phyloP scores from a whole-genome alignment of 2,113 vertebrate genomes.

The Centropristis striata region DNA sequence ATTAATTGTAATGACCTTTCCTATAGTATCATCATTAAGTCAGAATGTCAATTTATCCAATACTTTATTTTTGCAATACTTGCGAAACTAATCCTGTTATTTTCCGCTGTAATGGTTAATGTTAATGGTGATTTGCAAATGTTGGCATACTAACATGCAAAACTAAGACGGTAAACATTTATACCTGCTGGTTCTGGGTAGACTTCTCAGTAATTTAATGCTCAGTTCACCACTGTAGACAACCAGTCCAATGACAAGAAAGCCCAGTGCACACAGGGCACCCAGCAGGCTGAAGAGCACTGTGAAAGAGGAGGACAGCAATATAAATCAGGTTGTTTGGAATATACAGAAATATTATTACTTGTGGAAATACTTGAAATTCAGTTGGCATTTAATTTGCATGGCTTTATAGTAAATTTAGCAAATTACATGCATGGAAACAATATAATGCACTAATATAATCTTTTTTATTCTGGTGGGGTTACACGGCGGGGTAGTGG shows the following conservation, averaged over 20 bases:
- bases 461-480: too few relatives aligned
- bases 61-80: background rate
- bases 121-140: background rate
- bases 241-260: slow-evolving; percentile 26
- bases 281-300: slow-evolving; percentile 50
- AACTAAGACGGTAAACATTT: background rate
- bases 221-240: background rate
- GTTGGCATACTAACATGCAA: too few relatives aligned
- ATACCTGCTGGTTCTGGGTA: background rate
- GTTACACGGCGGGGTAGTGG: too few relatives aligned
- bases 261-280: slow-evolving; percentile 5
- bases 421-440: background rate
- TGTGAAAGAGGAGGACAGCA: slow-evolving; percentile 19
- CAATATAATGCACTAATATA: too few relatives aligned
- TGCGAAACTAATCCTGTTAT: background rate
- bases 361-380: background rate
- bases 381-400: background rate
- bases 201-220: background rate
- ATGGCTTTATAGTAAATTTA: background rate
- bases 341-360: background rate
- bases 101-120: background rate
- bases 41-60: background rate
- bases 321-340: background rate
- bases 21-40: background rate
- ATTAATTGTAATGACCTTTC: background rate